Conservation (phyloP, 2,797 vertebrate species). For the Trematomus bernacchii region DNA sequence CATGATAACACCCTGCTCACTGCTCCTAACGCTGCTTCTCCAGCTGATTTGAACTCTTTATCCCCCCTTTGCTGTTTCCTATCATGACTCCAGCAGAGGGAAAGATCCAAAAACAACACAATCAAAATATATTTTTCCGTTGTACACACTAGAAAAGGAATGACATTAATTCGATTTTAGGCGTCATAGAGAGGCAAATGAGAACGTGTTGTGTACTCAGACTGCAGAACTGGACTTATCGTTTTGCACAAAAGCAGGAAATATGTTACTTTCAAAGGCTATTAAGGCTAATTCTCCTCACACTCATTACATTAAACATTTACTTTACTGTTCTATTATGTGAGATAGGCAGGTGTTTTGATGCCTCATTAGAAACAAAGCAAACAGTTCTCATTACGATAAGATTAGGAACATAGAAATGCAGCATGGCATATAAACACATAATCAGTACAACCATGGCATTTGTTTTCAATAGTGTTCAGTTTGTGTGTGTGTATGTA, state of each 20-base stretch:
- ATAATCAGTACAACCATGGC: background rate
- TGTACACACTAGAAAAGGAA: background rate
- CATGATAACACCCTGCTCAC: slow-evolving; percentile 38
- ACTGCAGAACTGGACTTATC: slow-evolving; percentile 25
- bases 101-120: background rate
- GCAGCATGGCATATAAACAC: background rate
- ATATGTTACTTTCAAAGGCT: slow-evolving; percentile 7
- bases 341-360: slow-evolving; percentile 3
- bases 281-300: slow-evolving; percentile 2
- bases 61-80: slow-evolving; percentile 25
- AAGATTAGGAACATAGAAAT: background rate
- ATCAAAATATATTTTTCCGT: background rate
- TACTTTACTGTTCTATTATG: background rate
- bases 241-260: background rate
- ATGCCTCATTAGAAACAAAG: slow-evolving; percentile 3
- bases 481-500: too few relatives aligned
- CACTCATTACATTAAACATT: slow-evolving; percentile 10
- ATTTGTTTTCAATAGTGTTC: background rate
- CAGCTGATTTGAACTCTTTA: slow-evolving; percentile 12
- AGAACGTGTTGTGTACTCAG: background rate
- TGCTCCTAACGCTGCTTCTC: slow-evolving; percentile 17
- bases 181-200: background rate
- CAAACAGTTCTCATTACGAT: background rate
- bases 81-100: background rate
- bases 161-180: background rate